These are phyloP conservation scores for Eilema depressum DNA, from an alignment of 2,888 invertebrate genomes.

Conservation along the genomic window DNA sequence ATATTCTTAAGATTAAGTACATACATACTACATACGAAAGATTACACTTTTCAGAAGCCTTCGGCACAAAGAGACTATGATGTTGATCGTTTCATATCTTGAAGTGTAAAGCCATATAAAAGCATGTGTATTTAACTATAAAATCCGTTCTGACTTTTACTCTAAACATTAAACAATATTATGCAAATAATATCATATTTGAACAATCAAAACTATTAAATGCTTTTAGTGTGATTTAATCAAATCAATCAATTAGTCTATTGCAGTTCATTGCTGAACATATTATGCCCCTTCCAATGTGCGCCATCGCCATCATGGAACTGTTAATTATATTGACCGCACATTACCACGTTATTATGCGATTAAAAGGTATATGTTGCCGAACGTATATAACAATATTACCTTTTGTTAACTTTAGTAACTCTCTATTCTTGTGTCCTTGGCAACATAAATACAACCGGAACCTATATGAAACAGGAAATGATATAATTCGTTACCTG, in stretches of 20 bases:
- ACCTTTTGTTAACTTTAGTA: neutral
- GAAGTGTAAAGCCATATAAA: neutral
- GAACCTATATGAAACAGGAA: conserved; percentile 27
- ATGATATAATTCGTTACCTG: conserved; percentile 34
- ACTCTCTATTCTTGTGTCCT: conserved; percentile 4
- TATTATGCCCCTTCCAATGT: too few species aligned
- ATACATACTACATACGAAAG: too few species aligned
- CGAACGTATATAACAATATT: neutral
- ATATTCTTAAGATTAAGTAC: too few species aligned
- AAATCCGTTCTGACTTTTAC: neutral
- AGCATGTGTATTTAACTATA: neutral
- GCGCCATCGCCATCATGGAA: neutral
- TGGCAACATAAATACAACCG: conserved; percentile 13
- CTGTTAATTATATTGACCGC: neutral
- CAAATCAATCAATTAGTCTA: too few species aligned
- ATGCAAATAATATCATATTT: neutral
- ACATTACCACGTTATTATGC: neutral
- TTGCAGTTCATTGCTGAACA: too few species aligned
- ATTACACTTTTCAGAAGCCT: too few species aligned
- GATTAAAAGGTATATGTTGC: neutral
- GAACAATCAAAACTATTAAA: neutral
- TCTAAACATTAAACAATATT: neutral
- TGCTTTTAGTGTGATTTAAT: neutral
- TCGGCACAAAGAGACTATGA: neutral
- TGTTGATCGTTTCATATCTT: neutral